These are phyloP conservation scores for Hecatera dysodea DNA, from an alignment of 2,888 invertebrate genomes.

Conservation along the genomic window DNA sequence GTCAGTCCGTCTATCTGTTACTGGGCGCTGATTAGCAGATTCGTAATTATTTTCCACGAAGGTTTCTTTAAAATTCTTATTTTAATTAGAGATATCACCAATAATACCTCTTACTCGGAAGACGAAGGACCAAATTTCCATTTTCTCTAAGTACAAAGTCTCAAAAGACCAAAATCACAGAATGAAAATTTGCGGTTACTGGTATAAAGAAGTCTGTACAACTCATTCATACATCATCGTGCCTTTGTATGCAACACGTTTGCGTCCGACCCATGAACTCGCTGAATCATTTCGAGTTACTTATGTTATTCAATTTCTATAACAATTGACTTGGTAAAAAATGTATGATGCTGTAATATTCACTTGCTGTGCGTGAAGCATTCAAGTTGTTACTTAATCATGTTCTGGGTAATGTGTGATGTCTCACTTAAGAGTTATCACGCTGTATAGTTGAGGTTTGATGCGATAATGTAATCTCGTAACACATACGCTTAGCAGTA, in stretches of 20 bases:
- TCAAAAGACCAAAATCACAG: neutral
- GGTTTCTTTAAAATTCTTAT: neutral
- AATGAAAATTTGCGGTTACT: neutral
- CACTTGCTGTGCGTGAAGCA: conserved; percentile 11
- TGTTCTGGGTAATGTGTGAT: conserved; percentile 13
- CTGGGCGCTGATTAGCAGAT: no score
- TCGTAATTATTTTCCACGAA: no score
- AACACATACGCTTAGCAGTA: neutral
- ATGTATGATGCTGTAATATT: conserved; percentile 28
- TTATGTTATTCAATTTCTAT: conserved; percentile 51
- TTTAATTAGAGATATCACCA: neutral
- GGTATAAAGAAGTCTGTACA: neutral
- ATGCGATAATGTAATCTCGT: neutral
- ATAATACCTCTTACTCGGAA: neutral
- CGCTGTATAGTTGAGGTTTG: neutral
- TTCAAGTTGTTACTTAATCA: conserved; percentile 29
- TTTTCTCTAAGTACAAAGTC: neutral
- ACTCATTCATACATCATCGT: conserved; percentile 5
- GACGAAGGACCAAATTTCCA: neutral
- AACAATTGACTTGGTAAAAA: conserved; percentile 25
- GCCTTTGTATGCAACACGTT: conserved; percentile 14
- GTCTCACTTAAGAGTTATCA: neutral
- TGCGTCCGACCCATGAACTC: conserved; percentile 32
- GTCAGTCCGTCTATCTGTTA: no score
- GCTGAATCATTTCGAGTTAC: conserved; percentile 50